Percentiles rank a stretch among this genome's conserved stretches.
Conservation (phyloP, 2,797 vertebrate species). For the Acipenser ruthenus region DNA sequence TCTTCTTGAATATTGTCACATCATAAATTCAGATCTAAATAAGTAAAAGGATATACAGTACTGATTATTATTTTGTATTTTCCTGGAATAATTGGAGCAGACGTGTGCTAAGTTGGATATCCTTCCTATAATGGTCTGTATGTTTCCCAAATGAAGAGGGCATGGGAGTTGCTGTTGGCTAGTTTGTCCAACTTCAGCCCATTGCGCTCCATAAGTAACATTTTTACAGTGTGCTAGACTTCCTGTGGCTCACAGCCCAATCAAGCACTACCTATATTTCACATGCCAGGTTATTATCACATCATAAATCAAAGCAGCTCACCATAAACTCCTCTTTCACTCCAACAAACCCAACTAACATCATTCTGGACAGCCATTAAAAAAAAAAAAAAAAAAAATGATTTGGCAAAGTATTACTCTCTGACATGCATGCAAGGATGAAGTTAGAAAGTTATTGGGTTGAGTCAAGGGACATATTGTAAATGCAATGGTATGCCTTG, state of each 20-base stretch:
- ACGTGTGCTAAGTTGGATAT: not conserved
- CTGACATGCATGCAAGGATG: not conserved
- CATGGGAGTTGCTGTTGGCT: constrained; percentile 27
- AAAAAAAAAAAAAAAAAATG: constrained; percentile 25
- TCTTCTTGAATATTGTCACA: no score
- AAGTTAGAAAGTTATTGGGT: not conserved
- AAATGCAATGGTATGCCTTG: constrained; percentile 17
- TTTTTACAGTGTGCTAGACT: constrained; percentile 56
- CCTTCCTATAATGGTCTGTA: constrained; percentile 20
- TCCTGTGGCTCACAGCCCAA: constrained; percentile 51
- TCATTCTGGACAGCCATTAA: constrained; percentile 46
- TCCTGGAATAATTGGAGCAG: not conserved
- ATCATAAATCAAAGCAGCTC: constrained; percentile 63
- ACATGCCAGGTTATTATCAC: constrained; percentile 64
- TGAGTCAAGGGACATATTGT: constrained; percentile 1
- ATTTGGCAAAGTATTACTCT: not conserved
- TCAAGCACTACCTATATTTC: constrained; percentile 47
- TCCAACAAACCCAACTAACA: constrained; percentile 48
- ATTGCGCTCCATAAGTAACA: constrained; percentile 26
- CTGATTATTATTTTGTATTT: not conserved
- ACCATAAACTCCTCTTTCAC: constrained; percentile 63
- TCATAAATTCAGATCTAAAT: no score
- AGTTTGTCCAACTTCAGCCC: constrained; percentile 27
- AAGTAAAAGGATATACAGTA: not conserved
- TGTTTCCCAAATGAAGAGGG: constrained; percentile 20